A percentile compares a stretch with the other conserved stretches of the same genome.
These are phyloP conservation scores for Myrmecophaga tridactyla DNA, from an alignment of 2,113 vertebrate species.

Conservation along the genomic window DNA sequence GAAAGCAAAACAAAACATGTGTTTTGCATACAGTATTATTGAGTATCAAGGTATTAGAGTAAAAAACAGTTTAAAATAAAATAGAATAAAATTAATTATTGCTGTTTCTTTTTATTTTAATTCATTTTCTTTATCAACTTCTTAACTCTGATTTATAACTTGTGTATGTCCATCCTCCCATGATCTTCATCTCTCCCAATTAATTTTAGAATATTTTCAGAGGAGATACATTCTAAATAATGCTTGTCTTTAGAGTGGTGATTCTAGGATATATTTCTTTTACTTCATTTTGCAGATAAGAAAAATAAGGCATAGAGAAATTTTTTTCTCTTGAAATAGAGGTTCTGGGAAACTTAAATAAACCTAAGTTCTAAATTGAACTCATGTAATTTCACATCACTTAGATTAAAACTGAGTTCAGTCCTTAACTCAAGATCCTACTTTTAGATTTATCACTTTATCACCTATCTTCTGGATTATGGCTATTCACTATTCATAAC, in stretches of 20 bases:
- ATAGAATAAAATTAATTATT: neutral
- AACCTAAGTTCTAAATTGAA: neutral
- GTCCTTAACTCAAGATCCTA: too few relatives aligned
- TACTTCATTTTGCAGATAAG: neutral
- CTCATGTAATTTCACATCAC: neutral
- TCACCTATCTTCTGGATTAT: too few relatives aligned
- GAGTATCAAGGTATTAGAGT: neutral
- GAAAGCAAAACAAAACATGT: neutral
- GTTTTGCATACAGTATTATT: neutral
- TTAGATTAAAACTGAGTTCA: neutral
- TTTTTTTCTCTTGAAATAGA: too few relatives aligned
- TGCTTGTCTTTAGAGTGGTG: too few relatives aligned
- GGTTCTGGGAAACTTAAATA: neutral
- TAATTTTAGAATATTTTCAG: neutral
- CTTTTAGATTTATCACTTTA: too few relatives aligned
- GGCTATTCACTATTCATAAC: too few relatives aligned
- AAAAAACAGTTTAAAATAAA: neutral
- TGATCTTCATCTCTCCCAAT: neutral
- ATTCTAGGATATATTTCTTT: neutral
- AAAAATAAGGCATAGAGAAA: neutral
- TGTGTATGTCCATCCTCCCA: neutral
- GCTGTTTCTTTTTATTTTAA: neutral
- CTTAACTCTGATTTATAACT: neutral
- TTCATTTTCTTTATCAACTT: neutral
- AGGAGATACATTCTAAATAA: too few relatives aligned